phyloP scores from a whole-genome alignment of 1,140 invertebrate species.

The Hylaeus anthracinus region DNA sequence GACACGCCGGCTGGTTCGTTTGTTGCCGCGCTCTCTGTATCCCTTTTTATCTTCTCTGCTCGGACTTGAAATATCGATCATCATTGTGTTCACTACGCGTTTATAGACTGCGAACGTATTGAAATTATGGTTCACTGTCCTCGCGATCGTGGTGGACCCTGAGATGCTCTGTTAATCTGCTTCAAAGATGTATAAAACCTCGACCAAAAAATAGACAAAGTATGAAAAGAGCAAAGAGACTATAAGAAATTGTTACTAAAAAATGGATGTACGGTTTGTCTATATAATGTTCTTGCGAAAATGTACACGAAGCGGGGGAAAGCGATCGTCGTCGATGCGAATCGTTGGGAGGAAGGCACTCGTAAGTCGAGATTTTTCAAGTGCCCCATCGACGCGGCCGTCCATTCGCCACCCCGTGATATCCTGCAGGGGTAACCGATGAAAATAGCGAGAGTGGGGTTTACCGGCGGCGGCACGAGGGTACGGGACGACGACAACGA shows the following conservation, averaged over 20 bases:
- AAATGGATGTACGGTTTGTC: background rate
- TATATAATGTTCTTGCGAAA: background rate
- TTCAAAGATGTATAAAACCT: no score
- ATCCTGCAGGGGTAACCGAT: slow-evolving; percentile 69
- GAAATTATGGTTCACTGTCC: slow-evolving; percentile 13
- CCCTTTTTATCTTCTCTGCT: background rate
- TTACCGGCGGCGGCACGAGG: slow-evolving; percentile 44
- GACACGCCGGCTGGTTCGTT: background rate
- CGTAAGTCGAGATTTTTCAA: slow-evolving; percentile 70
- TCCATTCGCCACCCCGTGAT: slow-evolving; percentile 73
- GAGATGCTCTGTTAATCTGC: no score
- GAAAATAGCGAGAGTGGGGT: slow-evolving; percentile 49
- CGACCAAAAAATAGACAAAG: no score
- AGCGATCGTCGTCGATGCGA: slow-evolving; percentile 33
- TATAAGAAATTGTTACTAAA: no score
- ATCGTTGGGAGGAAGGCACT: slow-evolving; percentile 47
- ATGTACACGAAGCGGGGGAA: background rate
- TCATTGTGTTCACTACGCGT: slow-evolving; percentile 39
- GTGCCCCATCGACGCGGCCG: slow-evolving; percentile 72
- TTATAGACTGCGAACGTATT: slow-evolving; percentile 39
- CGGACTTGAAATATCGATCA: slow-evolving; percentile 48
- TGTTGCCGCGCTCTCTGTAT: background rate
- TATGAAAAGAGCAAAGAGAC: no score
- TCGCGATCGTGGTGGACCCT: background rate
- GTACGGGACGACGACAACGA: slow-evolving; percentile 67